phyloP scores from a whole-genome alignment of 2,113 vertebrate species.

The Larimichthys polyactis region DNA sequence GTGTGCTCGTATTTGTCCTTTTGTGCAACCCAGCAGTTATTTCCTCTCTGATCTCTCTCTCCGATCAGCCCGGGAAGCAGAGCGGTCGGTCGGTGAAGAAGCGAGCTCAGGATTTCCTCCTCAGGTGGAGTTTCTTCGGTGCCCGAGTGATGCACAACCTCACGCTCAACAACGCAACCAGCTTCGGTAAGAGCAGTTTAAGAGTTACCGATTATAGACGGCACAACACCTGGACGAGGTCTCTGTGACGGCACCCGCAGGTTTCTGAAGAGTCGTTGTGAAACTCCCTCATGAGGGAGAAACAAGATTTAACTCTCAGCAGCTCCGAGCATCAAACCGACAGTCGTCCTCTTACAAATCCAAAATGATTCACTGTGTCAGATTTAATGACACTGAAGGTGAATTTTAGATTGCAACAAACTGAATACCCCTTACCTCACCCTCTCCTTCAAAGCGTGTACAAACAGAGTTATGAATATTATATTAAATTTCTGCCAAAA shows the following conservation, averaged over 20 bases:
- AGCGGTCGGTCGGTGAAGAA: conserved; percentile 95
- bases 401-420: no score
- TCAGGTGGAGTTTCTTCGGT: conserved; percentile 99
- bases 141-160: conserved; percentile 99
- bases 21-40: background rate
- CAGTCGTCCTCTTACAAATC: background rate
- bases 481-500: no score
- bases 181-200: conserved; percentile 88
- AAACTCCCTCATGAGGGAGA: background rate
- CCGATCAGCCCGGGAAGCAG: conserved; percentile 93
- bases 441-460: no score
- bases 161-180: conserved; percentile 97
- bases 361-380: background rate
- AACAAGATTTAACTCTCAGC: background rate
- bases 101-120: conserved; percentile 97
- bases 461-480: no score
- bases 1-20: background rate
- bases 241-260: no score
- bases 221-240: no score
- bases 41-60: background rate
- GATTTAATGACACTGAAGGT: no score
- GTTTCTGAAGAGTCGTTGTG: no score
- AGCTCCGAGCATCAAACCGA: background rate
- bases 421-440: no score
- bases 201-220: background rate